phyloP scores from a whole-genome alignment of 2,888 invertebrate species.

The Panzeria rudis region DNA sequence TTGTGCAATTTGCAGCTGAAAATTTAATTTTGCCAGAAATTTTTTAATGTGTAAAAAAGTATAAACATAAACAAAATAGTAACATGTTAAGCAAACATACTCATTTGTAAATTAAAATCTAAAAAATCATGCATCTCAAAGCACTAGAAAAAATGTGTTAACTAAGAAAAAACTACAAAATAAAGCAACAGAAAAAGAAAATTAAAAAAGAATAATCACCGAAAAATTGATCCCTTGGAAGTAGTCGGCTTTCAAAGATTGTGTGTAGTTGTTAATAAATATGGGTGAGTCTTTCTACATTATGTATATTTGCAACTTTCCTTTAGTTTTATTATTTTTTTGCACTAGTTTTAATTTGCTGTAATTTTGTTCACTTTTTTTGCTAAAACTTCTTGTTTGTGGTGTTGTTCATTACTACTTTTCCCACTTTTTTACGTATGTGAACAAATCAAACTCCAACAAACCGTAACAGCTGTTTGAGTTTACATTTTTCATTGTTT shows the following conservation, averaged over 20 bases:
- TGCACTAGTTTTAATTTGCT: slow-evolving; percentile 5
- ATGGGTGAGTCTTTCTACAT: slow-evolving; percentile 53
- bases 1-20: slow-evolving; percentile 22
- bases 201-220: not conserved
- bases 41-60: slow-evolving; percentile 74
- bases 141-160: slow-evolving; percentile 19
- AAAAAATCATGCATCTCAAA: not conserved
- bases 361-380: not conserved
- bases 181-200: slow-evolving; percentile 24
- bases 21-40: slow-evolving; percentile 64
- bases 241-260: not conserved
- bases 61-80: slow-evolving; percentile 35
- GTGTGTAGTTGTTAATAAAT: not conserved
- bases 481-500: no score
- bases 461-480: no score
- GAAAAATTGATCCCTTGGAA: slow-evolving; percentile 13
- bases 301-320: not conserved
- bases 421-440: not conserved
- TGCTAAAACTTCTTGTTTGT: slow-evolving; percentile 17
- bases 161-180: slow-evolving; percentile 26
- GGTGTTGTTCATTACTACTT: slow-evolving; percentile 40
- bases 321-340: slow-evolving; percentile 4
- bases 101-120: slow-evolving; percentile 59
- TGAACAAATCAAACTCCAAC: no score
- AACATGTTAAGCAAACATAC: slow-evolving; percentile 58